Percentiles rank a stretch among this genome's conserved stretches.
Evolutionary conservation across 2,888 invertebrate species (phyloP).

Genomic region (Pseudolycoriella hygida): DNA sequence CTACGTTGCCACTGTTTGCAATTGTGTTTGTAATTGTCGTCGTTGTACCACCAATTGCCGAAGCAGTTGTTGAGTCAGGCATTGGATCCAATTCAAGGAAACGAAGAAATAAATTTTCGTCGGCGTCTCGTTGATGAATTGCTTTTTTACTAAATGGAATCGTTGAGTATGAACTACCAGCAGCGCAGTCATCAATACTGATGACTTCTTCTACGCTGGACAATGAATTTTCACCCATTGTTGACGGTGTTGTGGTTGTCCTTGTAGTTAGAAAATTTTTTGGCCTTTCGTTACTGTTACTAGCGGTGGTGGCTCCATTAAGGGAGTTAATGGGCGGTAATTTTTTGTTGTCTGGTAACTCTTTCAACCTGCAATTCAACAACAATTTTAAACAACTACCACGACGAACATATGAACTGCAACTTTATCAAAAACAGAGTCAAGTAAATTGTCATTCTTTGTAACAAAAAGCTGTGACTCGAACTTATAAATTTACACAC

Average conservation of each 20-base stretch:
- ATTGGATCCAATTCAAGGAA: constrained; percentile 69
- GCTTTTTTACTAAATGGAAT: constrained; percentile 35
- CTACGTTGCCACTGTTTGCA: constrained; percentile 28
- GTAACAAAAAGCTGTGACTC: too few species aligned
- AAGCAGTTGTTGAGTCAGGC: constrained; percentile 34
- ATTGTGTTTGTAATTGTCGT: constrained; percentile 30
- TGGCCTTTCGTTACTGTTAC: too few species aligned
- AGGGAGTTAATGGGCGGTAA: too few species aligned
- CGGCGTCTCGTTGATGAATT: constrained; percentile 42
- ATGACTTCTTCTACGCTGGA: constrained; percentile 28
- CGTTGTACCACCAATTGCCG: constrained; percentile 14
- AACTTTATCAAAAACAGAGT: too few species aligned
- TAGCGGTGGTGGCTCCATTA: too few species aligned
- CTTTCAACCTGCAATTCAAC: too few species aligned
- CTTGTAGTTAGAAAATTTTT: too few species aligned
- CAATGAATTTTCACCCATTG: constrained; percentile 30
- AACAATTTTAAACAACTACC: too few species aligned
- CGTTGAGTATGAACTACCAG: constrained; percentile 13
- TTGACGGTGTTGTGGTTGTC: neutral
- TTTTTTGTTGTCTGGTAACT: too few species aligned
- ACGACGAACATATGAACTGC: too few species aligned
- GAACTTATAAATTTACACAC: too few species aligned
- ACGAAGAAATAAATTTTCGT: constrained; percentile 52
- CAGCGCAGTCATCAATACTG: constrained; percentile 26
- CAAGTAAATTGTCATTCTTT: too few species aligned